phyloP scores from a whole-genome alignment of 2,113 vertebrate species.

The Arothron firmamentum region DNA sequence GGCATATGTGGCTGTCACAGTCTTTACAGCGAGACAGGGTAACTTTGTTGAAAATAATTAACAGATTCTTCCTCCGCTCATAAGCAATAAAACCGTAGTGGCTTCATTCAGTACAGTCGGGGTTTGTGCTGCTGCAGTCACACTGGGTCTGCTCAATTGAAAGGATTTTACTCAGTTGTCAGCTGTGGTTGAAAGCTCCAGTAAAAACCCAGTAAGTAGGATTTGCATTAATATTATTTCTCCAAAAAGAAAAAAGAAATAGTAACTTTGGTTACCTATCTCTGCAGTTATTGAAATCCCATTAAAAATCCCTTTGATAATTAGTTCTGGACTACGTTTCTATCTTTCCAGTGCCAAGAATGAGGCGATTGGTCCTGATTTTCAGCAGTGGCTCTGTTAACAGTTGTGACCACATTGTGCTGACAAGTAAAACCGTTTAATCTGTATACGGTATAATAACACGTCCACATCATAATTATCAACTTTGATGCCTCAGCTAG shows the following conservation, averaged over 20 bases:
- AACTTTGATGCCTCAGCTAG: no score
- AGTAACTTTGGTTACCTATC: neutral
- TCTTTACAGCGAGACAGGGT: neutral
- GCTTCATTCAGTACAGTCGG: conserved; percentile 1
- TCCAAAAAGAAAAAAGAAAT: neutral
- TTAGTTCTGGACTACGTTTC: no score
- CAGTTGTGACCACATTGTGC: no score
- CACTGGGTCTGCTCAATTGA: neutral
- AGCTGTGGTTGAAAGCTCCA: neutral
- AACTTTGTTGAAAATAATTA: neutral
- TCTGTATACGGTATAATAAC: no score
- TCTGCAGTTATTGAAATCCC: neutral
- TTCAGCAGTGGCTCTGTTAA: no score
- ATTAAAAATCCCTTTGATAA: neutral
- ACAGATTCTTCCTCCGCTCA: conserved; percentile 12
- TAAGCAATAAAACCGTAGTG: conserved; percentile 9
- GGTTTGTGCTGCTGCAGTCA: neutral
- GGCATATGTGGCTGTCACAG: neutral
- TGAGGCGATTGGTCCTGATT: no score
- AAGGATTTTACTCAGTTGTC: conserved; percentile 2
- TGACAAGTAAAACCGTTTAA: no score
- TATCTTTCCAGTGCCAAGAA: no score
- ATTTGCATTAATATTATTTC: neutral
- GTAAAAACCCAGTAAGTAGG: neutral
- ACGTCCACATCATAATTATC: no score